Evolutionary conservation across 2,113 vertebrate genomes (phyloP).

Genomic region (Stigmatopora argus): DNA sequence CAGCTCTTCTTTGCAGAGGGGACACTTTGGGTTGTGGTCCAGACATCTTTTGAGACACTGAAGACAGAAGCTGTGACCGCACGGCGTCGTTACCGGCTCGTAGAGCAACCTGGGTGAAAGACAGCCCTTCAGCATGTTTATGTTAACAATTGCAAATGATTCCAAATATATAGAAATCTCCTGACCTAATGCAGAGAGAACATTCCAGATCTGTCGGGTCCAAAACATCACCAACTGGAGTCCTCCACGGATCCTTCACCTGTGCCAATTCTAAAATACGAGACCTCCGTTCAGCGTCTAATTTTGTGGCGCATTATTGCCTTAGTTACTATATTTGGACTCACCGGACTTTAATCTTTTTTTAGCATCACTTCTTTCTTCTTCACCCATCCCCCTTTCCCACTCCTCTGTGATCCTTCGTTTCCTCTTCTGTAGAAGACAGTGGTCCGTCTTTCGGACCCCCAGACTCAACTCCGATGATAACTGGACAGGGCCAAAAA

Average conservation of each 20-base stretch:
- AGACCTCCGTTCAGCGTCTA: background rate
- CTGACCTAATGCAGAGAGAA: constrained; percentile 88
- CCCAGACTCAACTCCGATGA: constrained; percentile 41
- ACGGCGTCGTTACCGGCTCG: constrained; percentile 88
- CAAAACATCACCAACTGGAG: constrained; percentile 51
- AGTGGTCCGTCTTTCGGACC: constrained; percentile 33
- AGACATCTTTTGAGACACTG: constrained; percentile 88
- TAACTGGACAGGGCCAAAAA: constrained; percentile 3
- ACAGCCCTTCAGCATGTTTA: too few relatives aligned
- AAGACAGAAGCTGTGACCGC: constrained; percentile 91
- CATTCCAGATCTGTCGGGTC: constrained; percentile 87
- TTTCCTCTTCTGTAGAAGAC: constrained; percentile 68
- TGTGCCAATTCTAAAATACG: constrained; percentile 17
- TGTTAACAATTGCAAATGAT: background rate
- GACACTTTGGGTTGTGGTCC: constrained; percentile 89
- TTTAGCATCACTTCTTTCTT: constrained; percentile 25
- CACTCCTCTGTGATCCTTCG: constrained; percentile 40
- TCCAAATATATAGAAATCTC: background rate
- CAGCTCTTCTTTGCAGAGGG: constrained; percentile 85
- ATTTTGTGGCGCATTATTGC: background rate
- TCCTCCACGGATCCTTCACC: background rate
- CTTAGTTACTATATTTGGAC: background rate
- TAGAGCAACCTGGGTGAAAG: constrained; percentile 77
- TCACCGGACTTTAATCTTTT: constrained; percentile 75
- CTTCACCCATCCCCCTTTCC: background rate